Base-by-base conservation (phyloP, 2,888 invertebrate genomes). In the Hydropsyche betteni region DNA sequence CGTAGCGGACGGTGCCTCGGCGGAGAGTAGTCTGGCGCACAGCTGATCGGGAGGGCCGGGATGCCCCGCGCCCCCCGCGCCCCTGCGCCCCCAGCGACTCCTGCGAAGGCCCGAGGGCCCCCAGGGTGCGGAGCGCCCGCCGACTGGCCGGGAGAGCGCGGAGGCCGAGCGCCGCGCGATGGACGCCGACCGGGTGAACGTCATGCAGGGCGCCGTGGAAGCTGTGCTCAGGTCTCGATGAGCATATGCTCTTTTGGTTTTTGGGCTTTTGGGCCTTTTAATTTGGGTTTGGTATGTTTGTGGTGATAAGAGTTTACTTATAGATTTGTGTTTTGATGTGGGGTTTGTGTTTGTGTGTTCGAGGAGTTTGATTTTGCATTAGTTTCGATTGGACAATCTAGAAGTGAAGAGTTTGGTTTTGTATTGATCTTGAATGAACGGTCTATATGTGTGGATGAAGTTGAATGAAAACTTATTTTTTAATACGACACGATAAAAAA, bases 131-230 rank as follows among this genome's bases (percentile, higher is more conserved):
- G n/a, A 51, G 8, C 61, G 71, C 61, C 5, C 34, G 52, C 55
- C n/a, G n/a, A n/a, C n/a, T n/a, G 34, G 10, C 69, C 36, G 52
- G 33, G 16, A 6, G 10, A 34, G 10, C 14, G 33, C 61, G 34
- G 64, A 58, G 8, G 10, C 12, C 70, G 10, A 14, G 33, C 50
- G 69, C n/a, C 68, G 51, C 38, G 58, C 36, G 52, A 87, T 88
- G 87, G 87, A 87, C 83, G 83, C 85, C 44, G 83, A 82, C 81
- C 86, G 86, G 85, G 84, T 87, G 82, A 84, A 85, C 82, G 87
- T 87, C 79, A 89, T 90, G 86, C 89, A 90, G 80, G 88, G 89
- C 83, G 88, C 90, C 83, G 89, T 91, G 80, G 90, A 91, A 83
- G 90, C 90, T 83, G 88, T 89, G 82, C 87, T 90, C 82, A 90